phyloP scores from a whole-genome alignment of 2,888 invertebrate genomes.

The Neoascia interrupta region DNA sequence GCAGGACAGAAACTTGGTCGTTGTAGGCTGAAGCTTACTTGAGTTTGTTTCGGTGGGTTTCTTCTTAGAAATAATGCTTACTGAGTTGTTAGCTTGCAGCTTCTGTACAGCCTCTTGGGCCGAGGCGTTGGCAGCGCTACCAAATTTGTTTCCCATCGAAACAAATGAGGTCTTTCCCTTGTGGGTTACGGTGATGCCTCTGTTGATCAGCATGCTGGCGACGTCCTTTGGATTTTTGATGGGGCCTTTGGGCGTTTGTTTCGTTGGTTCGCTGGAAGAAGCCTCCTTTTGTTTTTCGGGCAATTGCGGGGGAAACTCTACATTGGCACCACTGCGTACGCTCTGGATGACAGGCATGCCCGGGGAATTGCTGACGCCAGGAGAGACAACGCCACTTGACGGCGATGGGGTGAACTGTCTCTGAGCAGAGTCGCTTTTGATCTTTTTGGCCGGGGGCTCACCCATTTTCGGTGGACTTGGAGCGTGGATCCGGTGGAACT shows the following conservation, averaged over 20 bases:
- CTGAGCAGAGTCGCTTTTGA: constrained; percentile 44
- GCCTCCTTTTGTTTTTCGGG: constrained; percentile 18
- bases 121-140: constrained; percentile 76
- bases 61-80: constrained; percentile 83
- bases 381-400: constrained; percentile 28
- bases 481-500: constrained; percentile 35
- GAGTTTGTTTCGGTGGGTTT: constrained; percentile 76
- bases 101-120: constrained; percentile 79
- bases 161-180: constrained; percentile 81
- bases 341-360: constrained; percentile 87
- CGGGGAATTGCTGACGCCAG: constrained; percentile 76
- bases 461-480: constrained; percentile 27
- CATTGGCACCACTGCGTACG: constrained; percentile 82
- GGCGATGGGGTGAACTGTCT: constrained; percentile 37
- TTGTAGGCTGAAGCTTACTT: constrained; percentile 75
- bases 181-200: constrained; percentile 87
- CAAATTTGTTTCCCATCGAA: constrained; percentile 79
- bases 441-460: constrained; percentile 65
- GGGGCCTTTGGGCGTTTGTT: constrained; percentile 83
- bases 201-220: constrained; percentile 87
- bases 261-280: constrained; percentile 86
- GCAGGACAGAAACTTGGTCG: constrained; percentile 67
- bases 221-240: constrained; percentile 87
- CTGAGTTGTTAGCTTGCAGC: constrained; percentile 82
- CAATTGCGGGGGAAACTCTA: constrained; percentile 77